A percentile compares a stretch with the other conserved stretches of the same genome.
Conservation (phyloP, 2,113 vertebrate species). For the Daboia siamensis region DNA sequence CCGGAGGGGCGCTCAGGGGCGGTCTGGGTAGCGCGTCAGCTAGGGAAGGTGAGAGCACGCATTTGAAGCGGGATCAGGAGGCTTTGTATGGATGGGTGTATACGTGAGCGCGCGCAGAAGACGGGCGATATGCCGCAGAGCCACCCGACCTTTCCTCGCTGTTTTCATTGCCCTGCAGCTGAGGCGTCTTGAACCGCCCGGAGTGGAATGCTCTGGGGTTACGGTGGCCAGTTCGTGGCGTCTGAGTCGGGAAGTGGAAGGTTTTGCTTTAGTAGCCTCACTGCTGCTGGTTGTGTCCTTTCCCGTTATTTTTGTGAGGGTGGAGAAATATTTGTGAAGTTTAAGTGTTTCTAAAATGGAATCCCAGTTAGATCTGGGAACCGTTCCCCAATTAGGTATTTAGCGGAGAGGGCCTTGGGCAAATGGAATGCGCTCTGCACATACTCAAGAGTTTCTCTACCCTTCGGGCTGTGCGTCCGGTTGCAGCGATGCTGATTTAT, state of each 20-base stretch:
- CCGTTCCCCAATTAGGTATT: neutral
- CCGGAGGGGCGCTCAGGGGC: slow-evolving; percentile 64
- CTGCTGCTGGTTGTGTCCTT: neutral
- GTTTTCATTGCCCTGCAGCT: neutral
- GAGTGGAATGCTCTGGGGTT: neutral
- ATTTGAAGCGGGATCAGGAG: too few species aligned
- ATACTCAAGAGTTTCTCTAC: neutral
- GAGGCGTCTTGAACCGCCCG: neutral
- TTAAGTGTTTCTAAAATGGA: neutral
- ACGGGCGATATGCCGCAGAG: neutral
- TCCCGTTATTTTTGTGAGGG: neutral
- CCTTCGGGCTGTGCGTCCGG: neutral
- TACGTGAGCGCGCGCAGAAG: neutral
- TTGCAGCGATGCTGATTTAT: neutral
- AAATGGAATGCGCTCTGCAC: neutral
- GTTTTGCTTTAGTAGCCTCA: neutral
- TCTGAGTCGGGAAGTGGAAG: neutral
- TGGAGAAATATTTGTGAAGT: neutral
- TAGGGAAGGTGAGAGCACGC: slow-evolving; percentile 64
- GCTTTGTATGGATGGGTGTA: neutral
- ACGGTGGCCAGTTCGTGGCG: neutral
- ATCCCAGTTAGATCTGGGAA: neutral
- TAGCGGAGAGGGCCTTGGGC: neutral
- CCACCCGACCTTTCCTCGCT: neutral
- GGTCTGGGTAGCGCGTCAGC: slow-evolving; percentile 65